phyloP scores from a whole-genome alignment of 37 sponge, comb jelly and placozoan genomes.

The Aplysina aerophoba region DNA sequence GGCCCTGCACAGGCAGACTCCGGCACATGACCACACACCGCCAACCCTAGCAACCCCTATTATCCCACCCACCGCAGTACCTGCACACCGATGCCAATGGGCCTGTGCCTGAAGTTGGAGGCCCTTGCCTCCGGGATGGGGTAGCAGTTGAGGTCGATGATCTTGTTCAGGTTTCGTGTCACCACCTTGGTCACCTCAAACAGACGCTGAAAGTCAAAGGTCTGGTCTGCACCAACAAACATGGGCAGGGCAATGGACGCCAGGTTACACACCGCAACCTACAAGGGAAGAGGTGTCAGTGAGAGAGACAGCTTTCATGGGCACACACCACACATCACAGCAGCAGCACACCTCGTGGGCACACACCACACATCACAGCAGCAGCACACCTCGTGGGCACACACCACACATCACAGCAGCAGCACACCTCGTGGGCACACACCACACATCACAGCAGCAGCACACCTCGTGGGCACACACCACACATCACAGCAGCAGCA shows the following conservation, averaged over 20 bases:
- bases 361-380: not conserved
- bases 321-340: not conserved
- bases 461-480: not conserved
- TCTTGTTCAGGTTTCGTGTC: constrained; percentile 94
- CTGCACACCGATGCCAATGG: constrained; percentile 99
- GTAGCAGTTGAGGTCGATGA: constrained; percentile 97
- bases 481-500: not conserved
- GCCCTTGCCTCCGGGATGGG: constrained; percentile 89
- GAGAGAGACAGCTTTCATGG: not conserved
- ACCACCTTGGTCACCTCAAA: constrained; percentile 91
- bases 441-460: not conserved
- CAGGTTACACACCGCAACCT: constrained; percentile 98
- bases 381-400: not conserved
- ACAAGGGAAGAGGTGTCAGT: not conserved
- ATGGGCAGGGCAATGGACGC: constrained; percentile 94
- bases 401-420: not conserved
- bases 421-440: constrained; percentile 76
- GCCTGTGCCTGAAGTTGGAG: constrained; percentile 94
- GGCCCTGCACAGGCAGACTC: constrained; percentile 53
- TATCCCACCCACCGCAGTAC: not conserved
- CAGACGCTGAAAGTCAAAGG: constrained; percentile 89
- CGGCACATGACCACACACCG: not conserved
- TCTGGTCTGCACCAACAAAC: constrained; percentile 75
- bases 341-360: too few species aligned
- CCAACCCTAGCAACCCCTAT: not conserved